Percentiles rank a stretch among this genome's conserved stretches.
Evolutionary conservation across 2,797 vertebrate genomes (phyloP).

Genomic region (Rhabdomys pumilio): DNA sequence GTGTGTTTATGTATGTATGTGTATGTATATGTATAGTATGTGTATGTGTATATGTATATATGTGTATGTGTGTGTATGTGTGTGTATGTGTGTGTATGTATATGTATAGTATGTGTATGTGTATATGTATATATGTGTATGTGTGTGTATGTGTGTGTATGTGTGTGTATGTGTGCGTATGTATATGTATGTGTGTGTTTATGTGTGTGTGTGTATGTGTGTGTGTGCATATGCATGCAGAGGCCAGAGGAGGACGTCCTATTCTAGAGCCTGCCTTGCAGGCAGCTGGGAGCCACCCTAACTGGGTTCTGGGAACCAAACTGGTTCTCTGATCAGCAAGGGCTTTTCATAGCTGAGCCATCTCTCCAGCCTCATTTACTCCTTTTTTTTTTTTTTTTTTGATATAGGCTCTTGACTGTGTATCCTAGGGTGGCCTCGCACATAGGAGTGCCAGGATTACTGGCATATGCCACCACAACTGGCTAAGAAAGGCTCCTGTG

Average conservation of each 20-base stretch:
- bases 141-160: too few relatives aligned
- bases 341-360: not conserved
- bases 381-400: too few relatives aligned
- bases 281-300: not conserved
- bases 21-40: too few relatives aligned
- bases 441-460: not conserved
- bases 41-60: not conserved
- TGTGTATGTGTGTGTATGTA: too few relatives aligned
- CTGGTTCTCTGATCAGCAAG: not conserved
- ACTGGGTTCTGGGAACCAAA: not conserved
- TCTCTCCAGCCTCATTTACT: not conserved
- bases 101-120: not conserved
- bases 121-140: fast-evolving
- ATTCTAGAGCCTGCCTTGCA: not conserved
- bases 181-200: too few relatives aligned
- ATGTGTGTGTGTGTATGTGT: too few relatives aligned
- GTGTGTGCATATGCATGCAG: too few relatives aligned
- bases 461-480: too few relatives aligned
- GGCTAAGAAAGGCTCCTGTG: not conserved
- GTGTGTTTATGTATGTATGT: too few relatives aligned
- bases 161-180: too few relatives aligned
- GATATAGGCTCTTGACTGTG: not conserved
- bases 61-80: not conserved
- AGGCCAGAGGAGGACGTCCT: not conserved
- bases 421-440: not conserved